These are phyloP conservation scores for Lepidurus arcticus DNA, from an alignment of 1,140 invertebrate genomes.

Conservation along the genomic window DNA sequence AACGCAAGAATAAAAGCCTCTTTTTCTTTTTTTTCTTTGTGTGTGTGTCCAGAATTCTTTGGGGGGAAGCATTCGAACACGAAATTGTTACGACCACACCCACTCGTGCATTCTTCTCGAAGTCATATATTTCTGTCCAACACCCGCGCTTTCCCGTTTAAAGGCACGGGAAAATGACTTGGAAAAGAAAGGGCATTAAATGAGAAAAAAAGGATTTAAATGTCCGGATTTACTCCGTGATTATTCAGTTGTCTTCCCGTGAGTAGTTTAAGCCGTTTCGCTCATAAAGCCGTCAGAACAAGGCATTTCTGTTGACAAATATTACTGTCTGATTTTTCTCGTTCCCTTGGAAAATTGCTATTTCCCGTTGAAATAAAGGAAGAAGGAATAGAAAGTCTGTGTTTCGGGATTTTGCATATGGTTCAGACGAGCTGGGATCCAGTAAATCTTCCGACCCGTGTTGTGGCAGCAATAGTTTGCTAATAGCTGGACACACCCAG, in stretches of 20 bases:
- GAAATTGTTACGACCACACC: background rate
- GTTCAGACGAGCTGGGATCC: background rate
- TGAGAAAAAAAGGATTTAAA: background rate
- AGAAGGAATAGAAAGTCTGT: background rate
- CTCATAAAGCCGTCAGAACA: background rate
- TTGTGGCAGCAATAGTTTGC: background rate
- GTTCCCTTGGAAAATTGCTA: background rate
- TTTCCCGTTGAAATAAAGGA: background rate
- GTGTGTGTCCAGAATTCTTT: background rate
- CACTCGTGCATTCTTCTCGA: background rate
- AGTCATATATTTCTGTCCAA: background rate
- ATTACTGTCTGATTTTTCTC: background rate
- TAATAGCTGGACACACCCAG: background rate
- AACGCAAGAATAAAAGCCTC: background rate
- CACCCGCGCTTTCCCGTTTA: background rate
- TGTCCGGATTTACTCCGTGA: background rate
- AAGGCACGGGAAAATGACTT: background rate
- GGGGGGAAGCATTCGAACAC: background rate
- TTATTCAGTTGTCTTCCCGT: background rate
- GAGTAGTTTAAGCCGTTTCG: background rate
- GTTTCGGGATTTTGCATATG: background rate
- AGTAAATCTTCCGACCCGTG: background rate
- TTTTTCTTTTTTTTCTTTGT: background rate
- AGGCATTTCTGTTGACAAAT: background rate
- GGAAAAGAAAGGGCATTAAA: background rate